These are phyloP conservation scores for Argentina silus DNA, from an alignment of 2,797 vertebrate species.

Conservation along the genomic window DNA sequence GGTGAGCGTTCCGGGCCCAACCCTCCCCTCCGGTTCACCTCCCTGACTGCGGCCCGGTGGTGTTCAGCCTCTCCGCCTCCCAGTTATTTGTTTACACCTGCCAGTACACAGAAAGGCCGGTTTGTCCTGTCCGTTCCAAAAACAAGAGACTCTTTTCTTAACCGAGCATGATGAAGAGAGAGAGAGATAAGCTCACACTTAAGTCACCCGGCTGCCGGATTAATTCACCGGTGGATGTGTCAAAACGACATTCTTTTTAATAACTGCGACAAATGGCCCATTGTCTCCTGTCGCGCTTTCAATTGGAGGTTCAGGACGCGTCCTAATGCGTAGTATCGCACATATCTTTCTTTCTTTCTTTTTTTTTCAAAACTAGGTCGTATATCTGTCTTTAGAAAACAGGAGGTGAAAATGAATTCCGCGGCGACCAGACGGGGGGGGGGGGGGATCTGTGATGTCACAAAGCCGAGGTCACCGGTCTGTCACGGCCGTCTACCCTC, in stretches of 20 bases:
- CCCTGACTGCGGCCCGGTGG: conserved; percentile 32
- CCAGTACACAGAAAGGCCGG: conserved; percentile 44
- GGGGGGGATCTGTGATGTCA: conserved; percentile 66
- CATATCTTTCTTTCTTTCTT: too few species aligned
- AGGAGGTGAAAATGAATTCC: conserved; percentile 65
- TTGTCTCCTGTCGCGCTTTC: conserved; percentile 26
- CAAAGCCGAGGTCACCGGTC: conserved; percentile 74
- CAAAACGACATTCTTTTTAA: conserved; percentile 18
- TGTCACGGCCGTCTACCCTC: conserved; percentile 71
- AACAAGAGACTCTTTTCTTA: conserved; percentile 33
- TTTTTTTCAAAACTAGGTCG: conserved; percentile 38
- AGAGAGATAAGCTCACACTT: conserved; percentile 16
- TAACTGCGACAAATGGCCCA: conserved; percentile 19
- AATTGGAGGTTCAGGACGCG: background rate
- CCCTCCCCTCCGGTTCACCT: conserved; percentile 71
- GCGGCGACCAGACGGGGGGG: conserved; percentile 68
- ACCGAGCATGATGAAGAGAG: conserved; percentile 4
- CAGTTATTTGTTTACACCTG: conserved; percentile 51
- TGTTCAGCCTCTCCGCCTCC: conserved; percentile 25
- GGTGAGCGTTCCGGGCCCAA: conserved; percentile 51
- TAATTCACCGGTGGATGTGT: background rate
- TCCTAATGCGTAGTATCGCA: conserved; percentile 10
- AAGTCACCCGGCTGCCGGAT: background rate
- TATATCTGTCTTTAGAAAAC: conserved; percentile 67
- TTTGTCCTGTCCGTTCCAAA: conserved; percentile 13